These are phyloP conservation scores for Martes martes DNA, from an alignment of 2,113 vertebrate genomes.

Conservation along the genomic window DNA sequence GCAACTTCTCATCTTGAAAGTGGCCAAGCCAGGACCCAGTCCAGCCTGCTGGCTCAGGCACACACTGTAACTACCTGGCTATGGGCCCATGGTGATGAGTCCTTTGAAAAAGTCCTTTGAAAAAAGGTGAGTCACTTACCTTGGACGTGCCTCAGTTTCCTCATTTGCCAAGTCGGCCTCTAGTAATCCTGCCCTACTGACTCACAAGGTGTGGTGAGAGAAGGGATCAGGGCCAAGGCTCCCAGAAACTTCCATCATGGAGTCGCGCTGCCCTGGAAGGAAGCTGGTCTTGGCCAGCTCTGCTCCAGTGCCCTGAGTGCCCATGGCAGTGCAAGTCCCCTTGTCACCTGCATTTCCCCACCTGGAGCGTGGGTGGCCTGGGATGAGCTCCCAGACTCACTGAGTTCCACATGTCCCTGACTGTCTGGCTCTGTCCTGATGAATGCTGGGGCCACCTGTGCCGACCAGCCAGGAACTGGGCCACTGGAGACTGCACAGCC, in stretches of 20 bases:
- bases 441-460: background rate
- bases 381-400: background rate
- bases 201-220: background rate
- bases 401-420: background rate
- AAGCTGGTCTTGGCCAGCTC: too few species aligned
- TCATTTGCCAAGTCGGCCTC: background rate
- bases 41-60: background rate
- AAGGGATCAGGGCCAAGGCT: background rate
- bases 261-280: rapidly evolving
- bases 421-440: background rate
- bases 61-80: background rate
- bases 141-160: slow-evolving; percentile 9
- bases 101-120: slow-evolving; percentile 35
- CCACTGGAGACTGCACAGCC: rapidly evolving
- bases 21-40: background rate
- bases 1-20: background rate
- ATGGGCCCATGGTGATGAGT: background rate
- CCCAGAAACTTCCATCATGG: background rate
- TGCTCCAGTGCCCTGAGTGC: too few species aligned
- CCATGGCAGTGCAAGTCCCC: background rate
- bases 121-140: background rate
- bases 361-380: background rate
- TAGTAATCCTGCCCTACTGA: background rate
- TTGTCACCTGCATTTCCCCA: background rate
- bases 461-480: background rate